Base-by-base conservation (phyloP, 2,797 vertebrate species). In the Falco novaeseelandiae region DNA sequence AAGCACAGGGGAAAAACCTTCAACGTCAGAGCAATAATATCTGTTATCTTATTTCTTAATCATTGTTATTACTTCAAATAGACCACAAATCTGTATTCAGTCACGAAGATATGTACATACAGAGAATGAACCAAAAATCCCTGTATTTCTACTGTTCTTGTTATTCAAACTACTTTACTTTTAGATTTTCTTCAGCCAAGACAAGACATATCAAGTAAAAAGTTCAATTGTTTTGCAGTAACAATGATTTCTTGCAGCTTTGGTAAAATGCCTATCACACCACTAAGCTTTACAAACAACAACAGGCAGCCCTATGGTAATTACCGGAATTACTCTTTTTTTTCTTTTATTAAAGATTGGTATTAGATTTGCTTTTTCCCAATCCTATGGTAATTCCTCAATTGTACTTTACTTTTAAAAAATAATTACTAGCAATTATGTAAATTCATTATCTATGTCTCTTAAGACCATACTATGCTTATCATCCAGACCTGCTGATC, bases 401-500 rank as follows among this genome's bases (percentile, higher is more conserved):
- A 89, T 89, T 93, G 83, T 87, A 80, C 59, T 84, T 92, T 83
- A 87, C 38, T 94, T 94, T 94, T 94, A 81, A 95, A 89, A 96
- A 95, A 95, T 93, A 97, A 95, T 97, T 96, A 96, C 82, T 81
- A 92, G 72, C 3, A 46, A 95, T 95, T 95, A 96, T 96, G 89
- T 79, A 96, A 97, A 96, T 92, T 97, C 93, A 93, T 97, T 95
- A 94, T 93, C 92, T 93, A 69, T 94, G 93, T 92, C 94, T 96
- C 94, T 87, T 92, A 92, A 90, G 76, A 94, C 92, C 83, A 88
- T 27, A 78, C 69, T 55, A 78, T 65, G 72, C 72, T 95, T 93
- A 97, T 95, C 87, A 93, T 52, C 78, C 38, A 74, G 84, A 86
- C 72, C 79, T 93, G 65, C 89, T 91, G 81, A 95, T 96, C 86